These are phyloP conservation scores for Dendroctonus ponderosae DNA, from an alignment of 1,140 invertebrate genomes.

Conservation along the genomic window DNA sequence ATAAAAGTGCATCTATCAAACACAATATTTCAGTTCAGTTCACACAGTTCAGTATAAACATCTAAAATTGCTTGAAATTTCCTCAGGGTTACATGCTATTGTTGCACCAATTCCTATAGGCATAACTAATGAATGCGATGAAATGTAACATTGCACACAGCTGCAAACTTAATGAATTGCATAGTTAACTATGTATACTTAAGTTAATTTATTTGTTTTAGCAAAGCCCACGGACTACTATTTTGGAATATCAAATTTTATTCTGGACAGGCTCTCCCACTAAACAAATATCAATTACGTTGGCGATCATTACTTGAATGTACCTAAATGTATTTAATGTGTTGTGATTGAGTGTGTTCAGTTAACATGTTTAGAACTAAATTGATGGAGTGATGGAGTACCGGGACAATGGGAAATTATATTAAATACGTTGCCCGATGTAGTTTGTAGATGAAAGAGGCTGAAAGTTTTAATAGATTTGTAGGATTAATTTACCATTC, in stretches of 20 bases:
- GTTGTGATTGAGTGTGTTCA: constrained; percentile 21
- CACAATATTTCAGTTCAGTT: too few species aligned
- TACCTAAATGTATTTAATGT: constrained; percentile 30
- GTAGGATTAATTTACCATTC: too few species aligned
- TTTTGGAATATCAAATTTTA: constrained; percentile 31
- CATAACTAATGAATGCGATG: too few species aligned
- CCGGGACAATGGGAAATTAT: background rate
- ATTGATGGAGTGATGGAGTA: background rate
- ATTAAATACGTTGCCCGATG: too few species aligned
- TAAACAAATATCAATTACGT: background rate
- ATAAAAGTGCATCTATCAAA: background rate
- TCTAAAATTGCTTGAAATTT: too few species aligned
- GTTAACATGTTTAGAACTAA: constrained; percentile 6
- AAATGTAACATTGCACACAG: too few species aligned
- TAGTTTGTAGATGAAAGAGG: background rate
- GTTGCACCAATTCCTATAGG: too few species aligned
- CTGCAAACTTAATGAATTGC: too few species aligned
- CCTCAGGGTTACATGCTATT: too few species aligned
- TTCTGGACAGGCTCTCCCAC: constrained; percentile 17
- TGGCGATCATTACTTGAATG: background rate
- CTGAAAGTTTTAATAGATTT: too few species aligned
- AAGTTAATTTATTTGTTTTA: constrained; percentile 25
- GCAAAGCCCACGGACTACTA: constrained; percentile 28
- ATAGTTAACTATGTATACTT: too few species aligned
- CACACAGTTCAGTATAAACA: too few species aligned